A percentile compares a stretch with the other conserved stretches of the same genome.
Evolutionary conservation across 2,113 vertebrate genomes (phyloP).

Genomic region (Percina caprodes): DNA sequence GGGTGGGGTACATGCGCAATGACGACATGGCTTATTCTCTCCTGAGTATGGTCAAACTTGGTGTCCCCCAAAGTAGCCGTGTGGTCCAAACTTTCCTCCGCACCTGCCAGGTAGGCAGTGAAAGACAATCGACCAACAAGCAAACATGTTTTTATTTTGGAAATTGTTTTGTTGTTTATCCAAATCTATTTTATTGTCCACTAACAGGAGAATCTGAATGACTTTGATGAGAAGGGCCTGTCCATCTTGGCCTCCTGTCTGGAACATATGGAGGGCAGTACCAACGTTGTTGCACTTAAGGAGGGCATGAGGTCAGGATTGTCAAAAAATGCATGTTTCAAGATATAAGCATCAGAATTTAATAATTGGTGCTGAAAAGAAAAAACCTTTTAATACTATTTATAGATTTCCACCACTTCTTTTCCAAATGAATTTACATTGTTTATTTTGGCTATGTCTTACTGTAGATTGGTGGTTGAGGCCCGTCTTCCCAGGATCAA

Average conservation of each 20-base stretch:
- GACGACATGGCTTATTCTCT: constrained; percentile 84
- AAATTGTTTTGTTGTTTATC: background rate
- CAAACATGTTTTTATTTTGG: background rate
- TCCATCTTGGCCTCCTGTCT: constrained; percentile 87
- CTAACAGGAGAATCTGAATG: constrained; percentile 90
- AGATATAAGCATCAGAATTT: background rate
- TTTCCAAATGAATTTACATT: background rate
- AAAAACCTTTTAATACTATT: background rate
- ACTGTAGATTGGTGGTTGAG: constrained; percentile 85
- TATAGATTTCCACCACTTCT: background rate
- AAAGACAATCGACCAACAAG: rapidly evolving
- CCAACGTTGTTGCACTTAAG: constrained; percentile 86
- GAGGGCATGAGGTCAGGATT: constrained; percentile 83
- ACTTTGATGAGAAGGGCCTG: constrained; percentile 86
- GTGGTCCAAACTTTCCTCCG: constrained; percentile 90
- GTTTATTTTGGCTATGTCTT: background rate
- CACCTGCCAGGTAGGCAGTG: constrained; percentile 86
- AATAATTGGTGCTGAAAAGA: background rate
- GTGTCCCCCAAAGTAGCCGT: constrained; percentile 86
- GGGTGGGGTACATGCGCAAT: constrained; percentile 65
- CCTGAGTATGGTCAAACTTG: constrained; percentile 84
- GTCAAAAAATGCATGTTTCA: background rate
- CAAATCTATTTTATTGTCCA: background rate
- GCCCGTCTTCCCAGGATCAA: constrained; percentile 82
- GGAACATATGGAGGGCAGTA: constrained; percentile 81